Evolutionary conservation across 2,888 invertebrate species (phyloP), one percentile per base, ranked within the genome.

Genomic region (Lasius platythorax): DNA sequence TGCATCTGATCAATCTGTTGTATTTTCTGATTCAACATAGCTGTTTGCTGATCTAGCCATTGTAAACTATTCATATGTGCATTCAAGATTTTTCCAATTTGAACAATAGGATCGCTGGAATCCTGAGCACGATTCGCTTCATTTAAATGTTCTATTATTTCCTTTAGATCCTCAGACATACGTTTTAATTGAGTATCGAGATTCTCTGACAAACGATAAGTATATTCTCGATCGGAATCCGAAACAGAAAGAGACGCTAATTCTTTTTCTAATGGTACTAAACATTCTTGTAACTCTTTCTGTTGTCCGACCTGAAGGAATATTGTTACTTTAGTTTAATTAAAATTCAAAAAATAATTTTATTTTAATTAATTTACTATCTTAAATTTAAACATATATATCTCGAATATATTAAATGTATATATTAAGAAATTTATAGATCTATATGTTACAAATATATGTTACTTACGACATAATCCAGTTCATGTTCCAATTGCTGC

Each of bases 1-100:
- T 98, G 97, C 91, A 98, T 97, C 86, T 97, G 97, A 33, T 97
- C 96, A 40, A 99, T 96, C 81, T 98, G 97, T 92, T 98, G 98
- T 72, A 98, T 96, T 91, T 97, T 97, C 37, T 97, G 96, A 30
- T 97, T 97, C 56, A 99, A 97, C 86, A 97, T 96, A 0, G 97
- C 96, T 5, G 98, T 97, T 81, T 98, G 98, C 88, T 97, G 97
- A 94, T 99, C 99, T 63, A 99, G 97, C 99, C 99, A 99, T 91
- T 99, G 98, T 93, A 99, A 96, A 0, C 99, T 98, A 68, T 98
- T 98, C 97, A 99, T 99, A 94, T 99, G 99, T 0, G 99, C 98
- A 95, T 99, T 99, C 4, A 99, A 95, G 87, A 99, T 99, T 89
- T 98, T 98, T 0, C 98, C 98, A 89, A 99, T 98, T 95, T 99